Evolutionary conservation across 2,888 invertebrate genomes (phyloP), one percentile per base, ranked within the genome.

Genomic region (Cephalotes varians): DNA sequence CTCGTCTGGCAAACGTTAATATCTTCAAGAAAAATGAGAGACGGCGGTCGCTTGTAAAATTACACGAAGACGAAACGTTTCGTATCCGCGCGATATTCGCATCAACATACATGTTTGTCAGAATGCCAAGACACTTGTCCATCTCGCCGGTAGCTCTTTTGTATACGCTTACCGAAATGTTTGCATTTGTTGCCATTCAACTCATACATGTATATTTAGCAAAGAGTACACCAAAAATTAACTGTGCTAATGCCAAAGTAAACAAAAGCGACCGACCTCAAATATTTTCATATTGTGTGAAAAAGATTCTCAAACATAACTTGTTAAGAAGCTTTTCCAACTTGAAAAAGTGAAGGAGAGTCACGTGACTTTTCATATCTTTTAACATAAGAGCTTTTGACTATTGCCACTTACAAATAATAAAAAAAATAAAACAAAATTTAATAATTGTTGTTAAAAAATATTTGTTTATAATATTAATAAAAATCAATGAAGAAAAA

Each of bases 1-100:
- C 31, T 56, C 69, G 69, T 67, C 69, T 31, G 40, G 69, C 31
- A 31, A 77, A 49, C 69, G 69, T 77, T 77, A 77, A 77, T 77
- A 77, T 77, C 34, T 18, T 18, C 21, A 21, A 40, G 69, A 25
- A 56, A 56, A 69, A 77, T 62, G 44, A 77, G 56, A 58, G 21
- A 56, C 31, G 44, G n/a, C n/a, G 51, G 37, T 21, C 51, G 64
- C 44, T 54, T 7, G 64, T 54, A 56, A 76, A 54, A 44, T 85
- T 85, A 82, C 56, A 74, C 44, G 49, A 21, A 18, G 40, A 47
- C 25, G 44, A 44, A n/a, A 73, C 28, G n/a, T 64, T 64, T 49
- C n/a, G 25, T 15, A 12, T 54, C 10, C 18, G 37, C 6, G 28
- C 18, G 21, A 44, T 47, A 62, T 21, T 47, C n/a, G 28, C 15